Conservation (phyloP, 2,797 vertebrate genomes). For the Rhincodon typus region DNA sequence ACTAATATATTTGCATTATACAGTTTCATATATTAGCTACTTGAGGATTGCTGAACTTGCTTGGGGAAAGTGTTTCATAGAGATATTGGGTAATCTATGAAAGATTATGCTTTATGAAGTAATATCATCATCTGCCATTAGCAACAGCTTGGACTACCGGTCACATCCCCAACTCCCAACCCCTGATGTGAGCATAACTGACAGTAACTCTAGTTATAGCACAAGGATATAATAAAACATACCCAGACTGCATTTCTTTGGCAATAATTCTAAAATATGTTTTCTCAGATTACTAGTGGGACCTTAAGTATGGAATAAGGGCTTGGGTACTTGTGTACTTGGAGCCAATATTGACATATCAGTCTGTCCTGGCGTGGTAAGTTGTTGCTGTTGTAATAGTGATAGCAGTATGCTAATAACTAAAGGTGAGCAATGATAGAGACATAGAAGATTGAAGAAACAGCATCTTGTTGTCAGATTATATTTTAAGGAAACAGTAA, state of each 20-base stretch:
- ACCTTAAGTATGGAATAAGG: not conserved
- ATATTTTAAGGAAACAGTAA: not conserved
- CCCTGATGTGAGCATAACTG: constrained; percentile 22
- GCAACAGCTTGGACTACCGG: not conserved
- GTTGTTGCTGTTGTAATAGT: not conserved
- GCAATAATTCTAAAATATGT: constrained; percentile 2
- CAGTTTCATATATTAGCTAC: not conserved
- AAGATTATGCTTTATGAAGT: not conserved
- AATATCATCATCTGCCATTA: constrained; percentile 18
- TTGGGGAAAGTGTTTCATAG: not conserved
- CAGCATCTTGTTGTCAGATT: no score
- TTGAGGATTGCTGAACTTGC: not conserved
- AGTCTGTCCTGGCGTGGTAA: not conserved
- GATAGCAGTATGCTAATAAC: not conserved
- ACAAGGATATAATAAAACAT: constrained; percentile 27
- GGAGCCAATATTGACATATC: not conserved
- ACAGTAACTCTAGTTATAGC: constrained; percentile 10
- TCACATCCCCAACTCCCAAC: not conserved
- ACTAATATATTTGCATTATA: not conserved
- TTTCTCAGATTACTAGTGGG: constrained; percentile 30
- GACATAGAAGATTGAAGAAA: not conserved
- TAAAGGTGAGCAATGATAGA: not conserved
- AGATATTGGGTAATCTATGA: not conserved
- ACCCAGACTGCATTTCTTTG: constrained; percentile 17
- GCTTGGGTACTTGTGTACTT: not conserved